Conservation (phyloP, 2,113 vertebrate genomes). For the Osmerus eperlanus region DNA sequence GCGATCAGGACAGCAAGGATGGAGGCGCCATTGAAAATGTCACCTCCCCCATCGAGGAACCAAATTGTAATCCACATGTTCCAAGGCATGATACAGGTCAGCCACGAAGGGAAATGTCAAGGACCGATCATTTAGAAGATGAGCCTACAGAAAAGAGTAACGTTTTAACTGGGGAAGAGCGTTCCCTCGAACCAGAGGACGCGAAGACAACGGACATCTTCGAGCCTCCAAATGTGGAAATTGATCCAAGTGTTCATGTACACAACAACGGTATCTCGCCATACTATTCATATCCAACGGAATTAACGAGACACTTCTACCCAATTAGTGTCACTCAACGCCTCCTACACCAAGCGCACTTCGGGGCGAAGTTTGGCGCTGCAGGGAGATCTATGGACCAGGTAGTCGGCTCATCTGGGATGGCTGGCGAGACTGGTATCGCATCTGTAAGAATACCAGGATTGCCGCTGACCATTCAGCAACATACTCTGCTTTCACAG, state of each 20-base stretch:
- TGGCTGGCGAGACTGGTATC: slow-evolving; percentile 62
- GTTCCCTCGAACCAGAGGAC: slow-evolving; percentile 59
- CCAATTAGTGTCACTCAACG: slow-evolving; percentile 65
- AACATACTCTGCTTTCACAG: slow-evolving; percentile 81
- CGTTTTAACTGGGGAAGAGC: slow-evolving; percentile 60
- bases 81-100: slow-evolving; percentile 45
- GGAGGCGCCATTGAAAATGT: slow-evolving; percentile 63
- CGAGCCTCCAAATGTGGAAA: slow-evolving; percentile 66
- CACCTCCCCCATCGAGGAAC: slow-evolving; percentile 68
- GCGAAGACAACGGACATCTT: slow-evolving; percentile 67
- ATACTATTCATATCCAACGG: slow-evolving; percentile 69
- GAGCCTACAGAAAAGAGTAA: slow-evolving; percentile 70
- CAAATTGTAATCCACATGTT: slow-evolving; percentile 53
- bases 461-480: slow-evolving; percentile 79
- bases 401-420: too few relatives aligned
- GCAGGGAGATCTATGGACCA: too few relatives aligned
- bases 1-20: slow-evolving; percentile 74
- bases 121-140: slow-evolving; percentile 61
- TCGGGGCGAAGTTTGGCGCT: too few relatives aligned
- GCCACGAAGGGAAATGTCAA: slow-evolving; percentile 46
- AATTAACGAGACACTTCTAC: slow-evolving; percentile 68
- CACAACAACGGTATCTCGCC: slow-evolving; percentile 63
- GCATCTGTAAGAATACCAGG: slow-evolving; percentile 65
- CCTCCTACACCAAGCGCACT: slow-evolving; percentile 70
- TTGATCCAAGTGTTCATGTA: slow-evolving; percentile 66